A percentile compares a stretch with the other conserved stretches of the same genome.
Evolutionary conservation across 2,113 vertebrate species (phyloP).

Genomic region (Hylia prasina): DNA sequence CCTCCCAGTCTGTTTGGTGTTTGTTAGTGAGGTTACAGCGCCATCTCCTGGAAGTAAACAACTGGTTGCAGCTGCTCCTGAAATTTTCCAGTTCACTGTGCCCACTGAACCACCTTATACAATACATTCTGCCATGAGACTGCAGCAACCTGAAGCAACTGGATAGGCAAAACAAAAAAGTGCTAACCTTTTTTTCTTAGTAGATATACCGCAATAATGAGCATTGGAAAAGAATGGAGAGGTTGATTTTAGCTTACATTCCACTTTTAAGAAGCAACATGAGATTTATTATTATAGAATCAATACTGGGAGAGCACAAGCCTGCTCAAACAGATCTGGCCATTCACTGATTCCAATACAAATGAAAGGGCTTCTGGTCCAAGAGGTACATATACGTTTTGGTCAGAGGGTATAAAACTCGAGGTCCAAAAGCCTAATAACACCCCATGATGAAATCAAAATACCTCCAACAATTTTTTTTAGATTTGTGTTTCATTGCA

Average conservation of each 20-base stretch:
- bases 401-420: not conserved
- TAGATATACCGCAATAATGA: not conserved
- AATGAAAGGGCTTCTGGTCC: not conserved
- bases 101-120: fast-evolving
- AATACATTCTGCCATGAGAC: not conserved
- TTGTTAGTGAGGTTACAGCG: slow-evolving; percentile 41
- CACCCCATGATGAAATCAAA: not conserved
- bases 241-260: not conserved
- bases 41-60: slow-evolving; percentile 70
- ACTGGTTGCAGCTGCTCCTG: not conserved
- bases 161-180: not conserved
- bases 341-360: not conserved
- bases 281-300: not conserved
- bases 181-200: not conserved
- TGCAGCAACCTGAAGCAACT: not conserved
- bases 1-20: fast-evolving
- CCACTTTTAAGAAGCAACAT: not conserved
- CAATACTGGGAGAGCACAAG: not conserved
- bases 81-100: not conserved
- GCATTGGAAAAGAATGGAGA: not conserved
- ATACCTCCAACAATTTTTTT: not conserved
- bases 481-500: not conserved
- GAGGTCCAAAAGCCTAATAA: not conserved
- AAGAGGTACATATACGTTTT: not conserved
- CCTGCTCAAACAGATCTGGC: not conserved